Base-by-base conservation (phyloP, 1,140 invertebrate genomes). In the Drosophila virilis region DNA sequence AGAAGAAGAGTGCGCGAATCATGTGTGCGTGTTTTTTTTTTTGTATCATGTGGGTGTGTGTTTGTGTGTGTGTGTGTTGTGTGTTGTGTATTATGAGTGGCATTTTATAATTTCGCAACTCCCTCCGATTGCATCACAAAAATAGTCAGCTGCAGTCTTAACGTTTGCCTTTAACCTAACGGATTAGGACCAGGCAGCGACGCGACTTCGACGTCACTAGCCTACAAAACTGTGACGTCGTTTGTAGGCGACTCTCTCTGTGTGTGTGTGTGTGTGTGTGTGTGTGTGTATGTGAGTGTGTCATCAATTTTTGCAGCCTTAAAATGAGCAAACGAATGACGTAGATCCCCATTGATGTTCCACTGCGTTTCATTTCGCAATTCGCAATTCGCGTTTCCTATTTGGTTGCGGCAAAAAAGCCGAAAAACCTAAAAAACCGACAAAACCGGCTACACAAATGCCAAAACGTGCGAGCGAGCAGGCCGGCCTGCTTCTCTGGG, bases 111-210 rank as follows among this genome's bases (percentile, higher is more conserved):
- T 66, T 37, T 51, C 33, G 54, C 22, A 59, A 45, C 40, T 33
- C 17, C 43, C 32, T 60, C 40, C 70, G 75, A 83, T 83, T 83
- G 80, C 80, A 83, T 83, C 80, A 83, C 75, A 80, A 64, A 75
- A 55, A 78, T 58, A 38, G 38, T 9, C 61, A 66, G 54, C 37
- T 67, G 54, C 52, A 67, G 43, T 38, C 12, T 67, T 28, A 76
- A 67, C 28, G 67, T 52, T 59, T 37, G 43, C 59, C 28, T 65
- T 71, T 74, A 48, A 72, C 43, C 60, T 57, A 57, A 50, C 58
- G 32, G 10, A 22, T 13, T 45, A 45, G 37, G 28, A 33, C 15
- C 15, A 38, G 17, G 28, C 42, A 22, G 28, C 48, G 48, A 42
- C 48, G 38, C 50, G 35, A 32, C 38, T 72, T 48, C 65, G 71